Conservation (phyloP, 2,888 invertebrate genomes). For the Hybos culiciformis region DNA sequence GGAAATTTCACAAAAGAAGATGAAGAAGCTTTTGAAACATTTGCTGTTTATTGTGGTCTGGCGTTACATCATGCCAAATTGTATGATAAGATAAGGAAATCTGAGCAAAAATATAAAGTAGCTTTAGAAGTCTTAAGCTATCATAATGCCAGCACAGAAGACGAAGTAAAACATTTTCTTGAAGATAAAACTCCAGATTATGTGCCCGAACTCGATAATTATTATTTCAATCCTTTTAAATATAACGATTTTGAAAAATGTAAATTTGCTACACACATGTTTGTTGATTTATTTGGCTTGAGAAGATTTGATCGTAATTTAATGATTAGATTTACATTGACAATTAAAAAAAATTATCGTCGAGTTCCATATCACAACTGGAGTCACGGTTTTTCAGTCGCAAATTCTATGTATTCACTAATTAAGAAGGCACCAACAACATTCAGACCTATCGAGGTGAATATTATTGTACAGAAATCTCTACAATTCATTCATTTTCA, state of each 20-base stretch:
- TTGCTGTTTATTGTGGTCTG: constrained; percentile 73
- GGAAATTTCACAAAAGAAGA: constrained; percentile 50
- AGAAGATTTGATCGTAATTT: constrained; percentile 51
- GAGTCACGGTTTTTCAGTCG: constrained; percentile 77
- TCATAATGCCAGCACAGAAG: constrained; percentile 64
- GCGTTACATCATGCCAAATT: constrained; percentile 75
- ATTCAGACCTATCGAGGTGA: constrained; percentile 49
- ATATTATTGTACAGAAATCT: background rate
- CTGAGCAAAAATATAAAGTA: constrained; percentile 70
- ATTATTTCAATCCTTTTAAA: constrained; percentile 59
- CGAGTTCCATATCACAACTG: constrained; percentile 78
- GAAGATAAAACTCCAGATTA: constrained; percentile 21
- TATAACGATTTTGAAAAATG: constrained; percentile 59
- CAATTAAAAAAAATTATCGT: constrained; percentile 73
- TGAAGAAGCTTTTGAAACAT: constrained; percentile 68
- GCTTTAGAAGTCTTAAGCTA: constrained; percentile 73
- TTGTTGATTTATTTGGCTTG: constrained; percentile 54
- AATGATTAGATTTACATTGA: constrained; percentile 58
- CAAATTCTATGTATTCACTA: constrained; percentile 67
- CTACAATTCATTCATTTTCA: background rate
- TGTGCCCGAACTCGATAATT: constrained; percentile 38
- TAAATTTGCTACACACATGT: constrained; percentile 59
- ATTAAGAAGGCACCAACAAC: constrained; percentile 43
- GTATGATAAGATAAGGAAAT: constrained; percentile 67
- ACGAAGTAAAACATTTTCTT: constrained; percentile 42